Evolutionary conservation across 2,797 vertebrate genomes (phyloP).

Genomic region (Mormyrops attenuatus): DNA sequence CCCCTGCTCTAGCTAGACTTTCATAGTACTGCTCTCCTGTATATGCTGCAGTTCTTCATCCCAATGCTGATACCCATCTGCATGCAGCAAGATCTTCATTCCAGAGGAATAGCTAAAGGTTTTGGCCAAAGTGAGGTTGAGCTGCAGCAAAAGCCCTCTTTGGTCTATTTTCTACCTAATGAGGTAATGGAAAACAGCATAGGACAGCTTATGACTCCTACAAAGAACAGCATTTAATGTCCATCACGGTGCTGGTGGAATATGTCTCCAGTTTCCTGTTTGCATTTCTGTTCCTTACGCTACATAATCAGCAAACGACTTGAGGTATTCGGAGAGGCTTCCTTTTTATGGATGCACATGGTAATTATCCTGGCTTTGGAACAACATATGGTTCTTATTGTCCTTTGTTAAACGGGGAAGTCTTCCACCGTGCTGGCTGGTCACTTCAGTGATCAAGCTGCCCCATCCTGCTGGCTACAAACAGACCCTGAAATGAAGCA

Average conservation of each 20-base stretch:
- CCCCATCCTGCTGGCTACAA: neutral
- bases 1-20: neutral
- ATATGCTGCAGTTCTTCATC: neutral
- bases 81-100: neutral
- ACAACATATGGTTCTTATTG: constrained; percentile 18
- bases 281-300: constrained; percentile 7
- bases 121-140: constrained; percentile 31
- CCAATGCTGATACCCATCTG: neutral
- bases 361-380: constrained; percentile 63
- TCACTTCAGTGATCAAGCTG: neutral
- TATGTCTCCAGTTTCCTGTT: constrained; percentile 14
- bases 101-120: neutral
- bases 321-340: constrained; percentile 47
- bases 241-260: constrained; percentile 44
- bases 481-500: neutral
- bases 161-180: constrained; percentile 35
- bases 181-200: constrained; percentile 56
- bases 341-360: constrained; percentile 72
- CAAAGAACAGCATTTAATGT: constrained; percentile 28
- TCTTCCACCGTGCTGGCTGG: neutral
- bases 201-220: constrained; percentile 37
- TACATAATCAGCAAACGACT: constrained; percentile 16
- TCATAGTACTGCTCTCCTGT: neutral
- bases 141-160: constrained; percentile 42
- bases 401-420: neutral